Evolutionary conservation across 2,797 vertebrate species (phyloP), one percentile per base, ranked within the genome.

Genomic region (Margarornis squamiger): DNA sequence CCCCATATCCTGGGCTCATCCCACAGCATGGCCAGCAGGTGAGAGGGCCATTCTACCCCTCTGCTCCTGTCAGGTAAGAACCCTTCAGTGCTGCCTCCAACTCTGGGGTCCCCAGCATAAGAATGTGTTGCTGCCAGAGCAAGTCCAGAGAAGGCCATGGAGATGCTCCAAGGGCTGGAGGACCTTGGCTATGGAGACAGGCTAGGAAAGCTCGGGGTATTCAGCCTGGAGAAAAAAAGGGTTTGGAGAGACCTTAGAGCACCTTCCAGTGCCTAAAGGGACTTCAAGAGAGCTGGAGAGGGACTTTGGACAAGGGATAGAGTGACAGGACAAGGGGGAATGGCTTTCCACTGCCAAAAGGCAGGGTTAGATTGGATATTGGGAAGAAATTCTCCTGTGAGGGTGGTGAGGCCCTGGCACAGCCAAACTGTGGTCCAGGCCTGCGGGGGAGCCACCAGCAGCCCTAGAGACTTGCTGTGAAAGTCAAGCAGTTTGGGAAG

Each of bases 361-460:
- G 38, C 30, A n/a, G 38, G 30, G 29, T 10, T 41, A 54, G 22
- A n/a, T 71, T 38, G 21, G 38, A 41, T 54, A 41, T n/a, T n/a
- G 30, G 38, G 22, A 38, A 71, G 49, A 24, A 71, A 41, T 71
- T 24, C 20, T 39, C 41, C 36, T 39, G 49, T 24, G 49, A 19
- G 22, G 22, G 29, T 70, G 36, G 15, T 17, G 22, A 52, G 29
- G 36, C 67, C 36, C 67, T 32, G 67, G 36, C 49, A 41, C 48
- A 41, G 22, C 58, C 1, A 0, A 74, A 12, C 51, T 2, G 0
- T 36, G 15, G 49, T 22, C 54, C 49, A 43, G 24, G 39, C 10
- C 10, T 29, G 27, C 22, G 27, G 10, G 45, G 29, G 11, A 12
- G 21, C 36, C 72, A 39, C 34, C 32, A 68, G 36, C 6, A 1